Evolutionary conservation across 92 coral and sea anemone species (phyloP).

Genomic region (Parazoanthus darwini): DNA sequence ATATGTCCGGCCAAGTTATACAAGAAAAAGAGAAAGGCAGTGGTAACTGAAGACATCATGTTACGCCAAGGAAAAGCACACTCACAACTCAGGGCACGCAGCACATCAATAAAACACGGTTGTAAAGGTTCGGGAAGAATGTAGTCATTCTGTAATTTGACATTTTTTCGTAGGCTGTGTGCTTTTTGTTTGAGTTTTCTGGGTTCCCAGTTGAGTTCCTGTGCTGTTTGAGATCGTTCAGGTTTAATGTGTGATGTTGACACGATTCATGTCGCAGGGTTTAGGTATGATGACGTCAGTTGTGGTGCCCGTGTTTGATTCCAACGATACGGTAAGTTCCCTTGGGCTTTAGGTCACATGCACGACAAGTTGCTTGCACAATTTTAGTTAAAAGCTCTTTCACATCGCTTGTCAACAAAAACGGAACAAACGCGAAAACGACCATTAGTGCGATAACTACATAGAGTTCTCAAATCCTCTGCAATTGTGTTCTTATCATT

Average conservation of each 20-base stretch:
- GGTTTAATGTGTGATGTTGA: constrained; percentile 30
- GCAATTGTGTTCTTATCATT: too few relatives aligned
- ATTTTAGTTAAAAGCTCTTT: too few relatives aligned
- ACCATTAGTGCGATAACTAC: not conserved
- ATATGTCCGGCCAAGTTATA: too few relatives aligned
- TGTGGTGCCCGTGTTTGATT: constrained; percentile 84
- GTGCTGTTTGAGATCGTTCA: not conserved
- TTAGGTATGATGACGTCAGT: constrained; percentile 91
- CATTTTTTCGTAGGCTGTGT: too few relatives aligned
- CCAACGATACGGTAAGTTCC: constrained; percentile 50
- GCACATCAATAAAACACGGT: too few relatives aligned
- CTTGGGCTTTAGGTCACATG: not conserved
- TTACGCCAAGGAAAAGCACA: too few relatives aligned
- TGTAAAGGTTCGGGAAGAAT: too few relatives aligned
- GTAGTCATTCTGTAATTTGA: too few relatives aligned
- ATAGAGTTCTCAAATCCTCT: not conserved
- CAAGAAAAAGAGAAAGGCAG: too few relatives aligned
- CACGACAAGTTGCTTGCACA: not conserved
- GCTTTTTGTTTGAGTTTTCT: not conserved
- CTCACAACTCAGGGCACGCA: too few relatives aligned
- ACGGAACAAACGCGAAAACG: not conserved
- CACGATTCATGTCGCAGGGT: constrained; percentile 65
- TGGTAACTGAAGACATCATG: too few relatives aligned
- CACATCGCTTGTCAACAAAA: not conserved
- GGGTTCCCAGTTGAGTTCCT: not conserved